phyloP scores from a whole-genome alignment of 2,113 vertebrate genomes.

The Pongo pygmaeus region DNA sequence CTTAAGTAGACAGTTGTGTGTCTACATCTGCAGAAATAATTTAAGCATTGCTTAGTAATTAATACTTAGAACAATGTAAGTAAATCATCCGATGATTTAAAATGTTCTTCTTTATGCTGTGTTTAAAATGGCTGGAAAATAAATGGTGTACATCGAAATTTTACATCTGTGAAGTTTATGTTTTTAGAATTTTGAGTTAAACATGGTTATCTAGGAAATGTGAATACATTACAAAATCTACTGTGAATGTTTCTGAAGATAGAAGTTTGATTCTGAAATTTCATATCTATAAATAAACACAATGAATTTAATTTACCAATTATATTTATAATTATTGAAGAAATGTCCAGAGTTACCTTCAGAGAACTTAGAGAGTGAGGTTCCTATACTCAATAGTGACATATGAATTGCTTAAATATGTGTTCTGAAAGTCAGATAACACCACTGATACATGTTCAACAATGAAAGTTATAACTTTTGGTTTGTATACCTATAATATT shows the following conservation, averaged over 20 bases:
- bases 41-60: neutral
- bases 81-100: neutral
- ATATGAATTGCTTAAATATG: neutral
- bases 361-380: neutral
- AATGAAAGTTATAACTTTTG: neutral
- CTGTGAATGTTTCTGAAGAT: neutral
- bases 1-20: neutral
- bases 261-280: neutral
- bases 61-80: neutral
- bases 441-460: neutral
- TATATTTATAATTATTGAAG: neutral
- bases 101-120: neutral
- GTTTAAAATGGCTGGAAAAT: neutral
- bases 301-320: neutral
- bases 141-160: neutral
- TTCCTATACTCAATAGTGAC: neutral
- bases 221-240: neutral
- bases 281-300: neutral
- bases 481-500: neutral
- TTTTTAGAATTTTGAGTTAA: neutral
- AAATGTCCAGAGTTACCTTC: neutral
- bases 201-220: neutral
- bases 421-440: neutral
- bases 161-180: neutral
- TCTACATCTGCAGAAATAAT: neutral